A percentile compares a stretch with the other conserved stretches of the same genome.
Conservation (phyloP, 2,888 invertebrate genomes). For the Nowickia ferox region DNA sequence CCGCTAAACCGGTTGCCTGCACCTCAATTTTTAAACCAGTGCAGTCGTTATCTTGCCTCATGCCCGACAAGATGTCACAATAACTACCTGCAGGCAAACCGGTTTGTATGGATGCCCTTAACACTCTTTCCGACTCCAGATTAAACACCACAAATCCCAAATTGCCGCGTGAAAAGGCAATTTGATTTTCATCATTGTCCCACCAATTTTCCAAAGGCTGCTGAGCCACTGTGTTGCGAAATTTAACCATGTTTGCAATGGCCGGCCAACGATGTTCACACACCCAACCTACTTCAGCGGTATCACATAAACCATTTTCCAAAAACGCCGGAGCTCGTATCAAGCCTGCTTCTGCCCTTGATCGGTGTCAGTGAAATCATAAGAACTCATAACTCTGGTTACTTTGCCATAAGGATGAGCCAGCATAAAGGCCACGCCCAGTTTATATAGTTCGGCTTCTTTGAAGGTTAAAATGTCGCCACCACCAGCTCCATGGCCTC, state of each 20-base stretch:
- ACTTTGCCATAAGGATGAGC: constrained; percentile 90
- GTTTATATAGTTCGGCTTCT: constrained; percentile 86
- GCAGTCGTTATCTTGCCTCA: constrained; percentile 77
- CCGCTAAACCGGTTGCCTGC: constrained; percentile 66
- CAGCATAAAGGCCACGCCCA: constrained; percentile 92
- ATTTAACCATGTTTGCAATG: constrained; percentile 89
- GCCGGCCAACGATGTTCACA: constrained; percentile 93
- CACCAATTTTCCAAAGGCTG: constrained; percentile 87
- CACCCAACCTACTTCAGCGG: constrained; percentile 87
- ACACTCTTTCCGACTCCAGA: constrained; percentile 84
- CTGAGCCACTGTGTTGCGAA: constrained; percentile 87
- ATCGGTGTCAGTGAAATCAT: constrained; percentile 86
- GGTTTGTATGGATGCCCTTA: constrained; percentile 85
- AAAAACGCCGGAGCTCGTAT: constrained; percentile 87
- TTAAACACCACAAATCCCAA: constrained; percentile 90
- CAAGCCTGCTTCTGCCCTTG: constrained; percentile 85
- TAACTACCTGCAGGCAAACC: constrained; percentile 90
- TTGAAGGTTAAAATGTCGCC: constrained; percentile 85
- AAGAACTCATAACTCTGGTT: constrained; percentile 93
- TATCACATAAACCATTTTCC: constrained; percentile 85
- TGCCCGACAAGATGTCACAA: constrained; percentile 91
- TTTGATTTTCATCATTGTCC: constrained; percentile 90
- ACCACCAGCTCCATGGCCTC: constrained; percentile 87
- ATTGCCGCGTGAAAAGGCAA: constrained; percentile 90
- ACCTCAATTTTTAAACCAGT: constrained; percentile 68